Evolutionary conservation across 2,888 invertebrate genomes (phyloP), one percentile per base, ranked within the genome.

Genomic region (Eueremaeus valkanovi): DNA sequence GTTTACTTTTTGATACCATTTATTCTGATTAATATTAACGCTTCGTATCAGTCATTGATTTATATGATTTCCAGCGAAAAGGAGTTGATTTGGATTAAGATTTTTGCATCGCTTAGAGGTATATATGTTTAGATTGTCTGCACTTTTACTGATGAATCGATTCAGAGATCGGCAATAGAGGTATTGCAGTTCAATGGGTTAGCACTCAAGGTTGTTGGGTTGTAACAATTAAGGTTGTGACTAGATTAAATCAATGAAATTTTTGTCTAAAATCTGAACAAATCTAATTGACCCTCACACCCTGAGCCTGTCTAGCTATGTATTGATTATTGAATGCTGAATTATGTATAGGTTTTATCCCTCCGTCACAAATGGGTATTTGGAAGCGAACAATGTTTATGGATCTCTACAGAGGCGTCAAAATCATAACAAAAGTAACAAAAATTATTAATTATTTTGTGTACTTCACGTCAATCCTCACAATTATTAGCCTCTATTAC

Each of bases 41-140:
- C 66, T n/a, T 66, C 66, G 6, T 66, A 66, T 66, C 66, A 66
- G 36, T 66, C 66, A 66, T 36, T 66, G 33, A 66, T 66, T 36
- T 66, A 66, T 66, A 8, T 66, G 36, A 66, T 66, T 6, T 33
- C 66, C 3, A 66, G 36, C 18, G 36, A 66, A 36, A 66, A 36
- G 18, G 36, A 66, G 27, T 66, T 66, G 2, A 40, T 66, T 36
- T 66, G 66, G 66, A 36, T 66, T 33, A 33, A 66, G 31, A 66
- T 66, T 9, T 66, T 66, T 21, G 66, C 66, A 16, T 66, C 66
- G 18, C 66, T 66, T 36, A 66, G 11, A 66, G 66, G 66, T 66
- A 36, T 36, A n/a, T n/a, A n/a, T n/a, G n/a, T n/a, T n/a, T n/a
- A n/a, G n/a, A n/a, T n/a, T n/a, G n/a, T n/a, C n/a, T n/a, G n/a